Base-by-base conservation (phyloP, 2,113 vertebrate species). In the Clupea harengus region DNA sequence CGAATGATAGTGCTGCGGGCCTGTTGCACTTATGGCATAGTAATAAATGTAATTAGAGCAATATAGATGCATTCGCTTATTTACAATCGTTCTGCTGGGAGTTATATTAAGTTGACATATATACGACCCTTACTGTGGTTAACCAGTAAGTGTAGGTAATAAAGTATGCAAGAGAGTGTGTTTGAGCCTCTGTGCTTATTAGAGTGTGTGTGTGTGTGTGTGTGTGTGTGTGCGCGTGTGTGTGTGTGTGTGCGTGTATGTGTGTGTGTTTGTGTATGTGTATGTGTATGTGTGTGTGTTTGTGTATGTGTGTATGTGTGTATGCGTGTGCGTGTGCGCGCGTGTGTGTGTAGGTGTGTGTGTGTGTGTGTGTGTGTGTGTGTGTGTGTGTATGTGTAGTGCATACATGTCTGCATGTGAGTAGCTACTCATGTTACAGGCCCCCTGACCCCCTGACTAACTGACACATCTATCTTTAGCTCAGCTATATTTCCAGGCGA, bases 401-500 rank as follows among this genome's bases (percentile, higher is more conserved):
- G 13, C 20, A 32, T 15, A 15, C 11, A 39, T 44, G 15, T 78
- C 32, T 44, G 72, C 72, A 78, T 39, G 28, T 78, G 72, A 78
- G 32, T 15, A 39, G 28, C 25, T 18, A 10, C 72, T 78, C 72
- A 39, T 78, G 72, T 78, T 78, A 28, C 72, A 78, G 25, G 25
- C 32, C 32, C 25, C 28, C 13, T 32, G 39, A 15, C 72, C 39
- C 72, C 87, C 85, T 85, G 85, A 86, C 89, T 88, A 89, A 89
- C 84, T 92, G 90, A 90, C 87, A 50, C 91, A 86, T 90, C 95
- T 95, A 95, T 95, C 90, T 94, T 93, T 95, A 95, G 95, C 72
- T 3, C 87, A 0, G 11, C 87, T 90, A 94, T 95, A 95, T 95
- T 95, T 95, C 92, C 86, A 80, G 83, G 92, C 91, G 87, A 2